Evolutionary conservation across 1,140 invertebrate genomes (phyloP), one percentile per base, ranked within the genome.

Genomic region (Caenorhabditis brenneri): DNA sequence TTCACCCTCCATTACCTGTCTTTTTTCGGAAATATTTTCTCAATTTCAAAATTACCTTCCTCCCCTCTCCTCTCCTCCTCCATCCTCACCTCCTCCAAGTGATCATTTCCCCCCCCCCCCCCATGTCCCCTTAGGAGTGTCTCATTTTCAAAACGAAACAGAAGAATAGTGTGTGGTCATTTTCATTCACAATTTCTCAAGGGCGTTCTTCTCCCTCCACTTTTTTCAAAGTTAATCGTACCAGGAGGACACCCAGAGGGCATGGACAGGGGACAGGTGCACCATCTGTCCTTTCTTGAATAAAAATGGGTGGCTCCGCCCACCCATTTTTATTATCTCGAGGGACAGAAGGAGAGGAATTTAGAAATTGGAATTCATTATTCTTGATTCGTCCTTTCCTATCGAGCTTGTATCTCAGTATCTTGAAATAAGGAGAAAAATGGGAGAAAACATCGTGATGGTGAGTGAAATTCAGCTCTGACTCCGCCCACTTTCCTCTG

Each of bases 201-300:
- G 49, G 36, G 53, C 36, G 36, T 58, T 81, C 49, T 42, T 39
- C 33, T 12, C 80, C 27, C 36, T n/a, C n/a, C n/a, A n/a, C n/a
- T 65, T 65, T 65, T 65, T 33, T n/a, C 6, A 42, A 74, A 74
- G n/a, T 74, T 42, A 74, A 74, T 74, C 65, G 65, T 74, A 15
- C 65, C 65, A 74, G 65, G 65, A 51, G n/a, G 49, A 22, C 16
- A 51, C 58, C 19, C 7, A 29, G 27, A 16, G 58, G 58, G 53
- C 27, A 24, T 27, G 9, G 5, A 55, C 7, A 22, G 19, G 19
- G 27, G 15, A 19, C 10, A n/a, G 15, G n/a, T 19, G 19, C 15
- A 10, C 53, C 53, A 55, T 55, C 53, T 55, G 53, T 55, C 22
- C 10, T 29, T 10, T 27, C n/a, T n/a, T 7, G 19, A 7, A 51